Percentiles rank a stretch among this genome's conserved stretches.
Evolutionary conservation across 2,113 vertebrate genomes (phyloP).

Genomic region (Bombycilla garrulus): DNA sequence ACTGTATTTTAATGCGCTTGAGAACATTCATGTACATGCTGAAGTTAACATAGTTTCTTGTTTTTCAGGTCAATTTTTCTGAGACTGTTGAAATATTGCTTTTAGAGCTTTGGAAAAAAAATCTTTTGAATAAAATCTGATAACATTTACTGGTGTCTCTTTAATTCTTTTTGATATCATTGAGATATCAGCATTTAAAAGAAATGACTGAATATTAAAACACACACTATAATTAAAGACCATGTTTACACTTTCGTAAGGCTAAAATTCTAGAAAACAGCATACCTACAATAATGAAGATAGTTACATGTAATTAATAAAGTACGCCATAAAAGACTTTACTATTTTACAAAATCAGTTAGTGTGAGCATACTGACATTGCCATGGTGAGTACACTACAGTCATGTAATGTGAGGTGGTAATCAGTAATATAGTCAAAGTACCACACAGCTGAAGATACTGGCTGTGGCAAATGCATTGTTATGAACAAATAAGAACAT

Average conservation of each 20-base stretch:
- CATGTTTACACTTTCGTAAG: neutral
- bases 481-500: neutral
- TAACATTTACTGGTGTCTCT: neutral
- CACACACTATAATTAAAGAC: neutral
- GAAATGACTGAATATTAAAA: neutral
- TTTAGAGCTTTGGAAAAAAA: neutral
- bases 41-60: neutral
- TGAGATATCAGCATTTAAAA: neutral
- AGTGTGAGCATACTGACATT: neutral
- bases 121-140: neutral
- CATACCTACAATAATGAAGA: neutral
- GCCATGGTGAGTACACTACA: neutral
- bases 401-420: neutral
- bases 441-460: neutral
- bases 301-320: neutral
- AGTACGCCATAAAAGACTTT: neutral
- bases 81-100: neutral
- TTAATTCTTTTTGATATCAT: neutral
- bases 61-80: neutral
- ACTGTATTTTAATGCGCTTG: neutral
- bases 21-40: neutral
- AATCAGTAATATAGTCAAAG: neutral
- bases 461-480: neutral
- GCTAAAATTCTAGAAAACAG: neutral
- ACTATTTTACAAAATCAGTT: neutral